A percentile compares a stretch with the other conserved stretches of the same genome.
These are phyloP conservation scores for Platysternon megacephalum DNA, from an alignment of 2,113 vertebrate genomes.

Conservation along the genomic window DNA sequence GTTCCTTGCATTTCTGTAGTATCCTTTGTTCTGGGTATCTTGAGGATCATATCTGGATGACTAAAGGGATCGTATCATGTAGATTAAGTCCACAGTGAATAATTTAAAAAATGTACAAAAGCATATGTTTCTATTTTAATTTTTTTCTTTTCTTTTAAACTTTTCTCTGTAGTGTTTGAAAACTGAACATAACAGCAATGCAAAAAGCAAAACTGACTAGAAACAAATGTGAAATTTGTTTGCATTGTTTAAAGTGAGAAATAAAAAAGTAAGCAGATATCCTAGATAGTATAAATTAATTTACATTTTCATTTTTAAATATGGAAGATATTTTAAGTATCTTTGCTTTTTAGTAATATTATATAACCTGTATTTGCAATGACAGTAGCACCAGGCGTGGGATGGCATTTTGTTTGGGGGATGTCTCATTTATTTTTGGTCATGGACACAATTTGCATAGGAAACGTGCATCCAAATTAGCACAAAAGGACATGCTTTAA, in stretches of 20 bases:
- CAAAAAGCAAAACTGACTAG: not conserved
- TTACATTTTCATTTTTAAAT: not conserved
- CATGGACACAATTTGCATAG: not conserved
- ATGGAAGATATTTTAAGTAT: not conserved
- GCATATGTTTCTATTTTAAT: not conserved
- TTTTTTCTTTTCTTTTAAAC: not conserved
- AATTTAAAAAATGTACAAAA: not conserved
- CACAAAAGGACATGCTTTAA: not conserved
- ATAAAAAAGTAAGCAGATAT: not conserved
- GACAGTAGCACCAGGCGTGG: not conserved
- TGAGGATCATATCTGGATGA: not conserved
- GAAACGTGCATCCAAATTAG: not conserved
- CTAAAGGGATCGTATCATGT: not conserved
- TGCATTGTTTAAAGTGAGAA: not conserved
- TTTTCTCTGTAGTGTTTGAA: not conserved
- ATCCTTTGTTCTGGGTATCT: not conserved
- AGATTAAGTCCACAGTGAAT: not conserved
- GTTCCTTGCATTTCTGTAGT: not conserved
- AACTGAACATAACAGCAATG: not conserved
- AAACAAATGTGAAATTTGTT: not conserved
- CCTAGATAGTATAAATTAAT: not conserved
- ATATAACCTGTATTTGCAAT: not conserved
- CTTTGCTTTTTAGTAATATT: too few species aligned
- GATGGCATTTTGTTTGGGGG: not conserved
- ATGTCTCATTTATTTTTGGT: conserved; percentile 31